Percentiles rank a stretch among this genome's conserved stretches.
Conservation (phyloP, 2,797 vertebrate species). For the Podargus strigoides region DNA sequence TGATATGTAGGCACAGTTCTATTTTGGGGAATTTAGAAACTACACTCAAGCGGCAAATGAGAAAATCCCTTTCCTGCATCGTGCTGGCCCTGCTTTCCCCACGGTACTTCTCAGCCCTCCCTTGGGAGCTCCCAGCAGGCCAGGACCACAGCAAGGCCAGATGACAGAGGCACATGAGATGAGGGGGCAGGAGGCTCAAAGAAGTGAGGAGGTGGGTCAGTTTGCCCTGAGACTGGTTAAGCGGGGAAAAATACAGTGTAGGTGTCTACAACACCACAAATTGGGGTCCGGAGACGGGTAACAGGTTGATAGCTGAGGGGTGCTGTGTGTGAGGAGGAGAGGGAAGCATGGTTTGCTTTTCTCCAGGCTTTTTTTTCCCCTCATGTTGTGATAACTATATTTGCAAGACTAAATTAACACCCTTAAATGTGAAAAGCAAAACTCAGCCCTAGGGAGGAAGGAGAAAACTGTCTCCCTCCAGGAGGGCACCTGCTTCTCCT, state of each 20-base stretch:
- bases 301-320: not conserved
- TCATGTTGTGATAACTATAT: not conserved
- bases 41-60: not conserved
- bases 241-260: not conserved
- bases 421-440: not conserved
- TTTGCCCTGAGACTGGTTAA: not conserved
- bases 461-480: not conserved
- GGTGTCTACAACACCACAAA: fast-evolving
- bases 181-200: not conserved
- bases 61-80: not conserved
- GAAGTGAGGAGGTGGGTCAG: fast-evolving
- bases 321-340: not conserved
- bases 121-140: not conserved
- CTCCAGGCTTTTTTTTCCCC: not conserved
- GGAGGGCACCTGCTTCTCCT: not conserved
- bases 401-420: not conserved
- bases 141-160: not conserved
- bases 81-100: not conserved
- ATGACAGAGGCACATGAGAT: fast-evolving
- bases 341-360: not conserved
- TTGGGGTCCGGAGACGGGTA: not conserved
- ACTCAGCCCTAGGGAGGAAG: not conserved
- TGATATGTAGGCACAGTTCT: not conserved
- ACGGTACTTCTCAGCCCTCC: not conserved
- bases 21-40: not conserved